Evolutionary conservation across 2,888 invertebrate species (phyloP).

Genomic region (Dione vanillae): DNA sequence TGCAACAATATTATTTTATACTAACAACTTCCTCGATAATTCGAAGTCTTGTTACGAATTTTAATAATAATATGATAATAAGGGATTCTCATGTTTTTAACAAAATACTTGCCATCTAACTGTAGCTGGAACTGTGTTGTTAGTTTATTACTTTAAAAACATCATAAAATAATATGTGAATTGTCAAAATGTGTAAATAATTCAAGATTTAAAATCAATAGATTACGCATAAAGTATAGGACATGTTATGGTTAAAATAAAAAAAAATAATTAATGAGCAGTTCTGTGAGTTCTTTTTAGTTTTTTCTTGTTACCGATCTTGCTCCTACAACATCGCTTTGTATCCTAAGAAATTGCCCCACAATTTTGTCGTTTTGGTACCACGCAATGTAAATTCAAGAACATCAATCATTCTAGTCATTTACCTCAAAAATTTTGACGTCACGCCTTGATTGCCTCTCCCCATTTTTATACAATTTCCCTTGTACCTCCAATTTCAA

Average conservation of each 20-base stretch:
- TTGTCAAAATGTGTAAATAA: not conserved
- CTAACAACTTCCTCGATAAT: not conserved
- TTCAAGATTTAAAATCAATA: not conserved
- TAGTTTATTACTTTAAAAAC: not conserved
- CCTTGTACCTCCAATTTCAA: conserved; percentile 53
- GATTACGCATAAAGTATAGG: not conserved
- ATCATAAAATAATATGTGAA: not conserved
- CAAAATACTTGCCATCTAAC: no score
- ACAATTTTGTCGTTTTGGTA: conserved; percentile 66
- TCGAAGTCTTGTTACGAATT: no score
- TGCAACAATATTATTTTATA: not conserved
- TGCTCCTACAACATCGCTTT: conserved; percentile 44
- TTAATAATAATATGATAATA: no score
- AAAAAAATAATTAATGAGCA: conserved; percentile 37
- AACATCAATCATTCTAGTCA: conserved; percentile 79
- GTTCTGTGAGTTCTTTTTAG: conserved; percentile 30
- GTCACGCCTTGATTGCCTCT: conserved; percentile 70
- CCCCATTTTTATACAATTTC: conserved; percentile 71
- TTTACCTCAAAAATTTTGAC: conserved; percentile 73
- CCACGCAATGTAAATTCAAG: conserved; percentile 67
- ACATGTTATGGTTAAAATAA: conserved; percentile 22
- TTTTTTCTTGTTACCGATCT: conserved; percentile 46
- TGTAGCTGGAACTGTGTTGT: no score
- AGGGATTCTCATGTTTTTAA: no score
- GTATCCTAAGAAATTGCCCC: conserved; percentile 57